Percentiles rank a stretch among this genome's conserved stretches.
phyloP scores from a whole-genome alignment of 2,113 vertebrate genomes.

The Myiozetetes cayanensis region DNA sequence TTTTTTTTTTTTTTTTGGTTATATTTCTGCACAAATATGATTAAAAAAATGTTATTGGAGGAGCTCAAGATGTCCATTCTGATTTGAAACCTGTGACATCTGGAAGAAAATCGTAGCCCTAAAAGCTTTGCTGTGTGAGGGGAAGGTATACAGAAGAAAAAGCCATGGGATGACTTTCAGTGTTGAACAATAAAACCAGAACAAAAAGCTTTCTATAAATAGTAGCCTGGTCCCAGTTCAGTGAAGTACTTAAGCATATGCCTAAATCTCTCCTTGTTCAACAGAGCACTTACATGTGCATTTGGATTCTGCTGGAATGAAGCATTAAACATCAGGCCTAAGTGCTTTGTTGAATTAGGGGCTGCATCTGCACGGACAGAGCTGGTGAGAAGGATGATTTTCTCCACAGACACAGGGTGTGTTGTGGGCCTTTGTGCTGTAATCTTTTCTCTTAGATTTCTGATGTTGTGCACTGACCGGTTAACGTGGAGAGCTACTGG shows the following conservation, averaged over 20 bases:
- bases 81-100: not conserved
- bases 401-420: not conserved
- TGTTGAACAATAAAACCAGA: slow-evolving; percentile 34
- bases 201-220: slow-evolving; percentile 53
- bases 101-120: not conserved
- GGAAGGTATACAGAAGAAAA: slow-evolving; percentile 16
- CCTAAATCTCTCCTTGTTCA: slow-evolving; percentile 41
- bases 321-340: not conserved
- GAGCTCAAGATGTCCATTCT: not conserved
- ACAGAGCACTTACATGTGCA: slow-evolving; percentile 19
- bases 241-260: slow-evolving; percentile 49
- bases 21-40: not conserved
- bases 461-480: not conserved
- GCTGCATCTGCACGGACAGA: not conserved
- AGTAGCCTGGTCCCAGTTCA: slow-evolving; percentile 3
- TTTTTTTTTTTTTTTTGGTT: not conserved
- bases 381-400: not conserved
- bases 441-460: not conserved
- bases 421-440: not conserved
- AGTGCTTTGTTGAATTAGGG: not conserved
- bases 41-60: not conserved
- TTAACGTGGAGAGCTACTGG: not conserved
- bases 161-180: slow-evolving; percentile 7
- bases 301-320: slow-evolving; percentile 10
- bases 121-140: not conserved